These are phyloP conservation scores for Aquatica leii DNA, from an alignment of 2,888 invertebrate species.

Conservation along the genomic window DNA sequence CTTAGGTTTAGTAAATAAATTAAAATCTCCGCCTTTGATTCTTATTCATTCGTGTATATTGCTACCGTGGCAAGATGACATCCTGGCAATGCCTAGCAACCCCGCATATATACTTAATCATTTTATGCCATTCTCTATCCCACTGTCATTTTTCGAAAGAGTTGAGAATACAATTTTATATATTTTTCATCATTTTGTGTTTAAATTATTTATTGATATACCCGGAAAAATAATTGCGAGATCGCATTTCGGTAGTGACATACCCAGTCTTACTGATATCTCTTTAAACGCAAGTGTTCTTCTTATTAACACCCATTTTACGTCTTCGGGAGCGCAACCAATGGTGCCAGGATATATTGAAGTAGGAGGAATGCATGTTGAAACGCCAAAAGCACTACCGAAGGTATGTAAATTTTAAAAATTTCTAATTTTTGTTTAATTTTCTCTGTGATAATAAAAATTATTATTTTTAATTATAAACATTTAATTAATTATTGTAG, in stretches of 20 bases:
- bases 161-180: constrained; percentile 59
- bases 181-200: constrained; percentile 27
- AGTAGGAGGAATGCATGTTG: constrained; percentile 65
- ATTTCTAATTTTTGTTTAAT: too few species aligned
- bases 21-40: constrained; percentile 66
- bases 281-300: constrained; percentile 58
- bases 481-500: too few species aligned
- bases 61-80: constrained; percentile 62
- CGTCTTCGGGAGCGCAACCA: constrained; percentile 59
- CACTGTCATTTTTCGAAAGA: constrained; percentile 55
- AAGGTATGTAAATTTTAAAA: constrained; percentile 43
- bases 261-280: constrained; percentile 62
- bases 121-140: constrained; percentile 55
- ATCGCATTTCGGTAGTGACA: constrained; percentile 59
- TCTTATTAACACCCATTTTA: constrained; percentile 62
- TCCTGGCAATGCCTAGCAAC: constrained; percentile 63
- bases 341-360: constrained; percentile 62
- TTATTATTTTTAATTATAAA: too few species aligned
- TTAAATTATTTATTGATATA: constrained; percentile 32
- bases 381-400: constrained; percentile 47
- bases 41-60: constrained; percentile 64
- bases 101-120: constrained; percentile 62
- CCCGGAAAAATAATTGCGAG: constrained; percentile 29
- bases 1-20: constrained; percentile 68
- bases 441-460: too few species aligned